Percentiles rank a stretch among this genome's conserved stretches.
Evolutionary conservation across 2,888 invertebrate genomes (phyloP).

Genomic region (Agrochola circellaris): DNA sequence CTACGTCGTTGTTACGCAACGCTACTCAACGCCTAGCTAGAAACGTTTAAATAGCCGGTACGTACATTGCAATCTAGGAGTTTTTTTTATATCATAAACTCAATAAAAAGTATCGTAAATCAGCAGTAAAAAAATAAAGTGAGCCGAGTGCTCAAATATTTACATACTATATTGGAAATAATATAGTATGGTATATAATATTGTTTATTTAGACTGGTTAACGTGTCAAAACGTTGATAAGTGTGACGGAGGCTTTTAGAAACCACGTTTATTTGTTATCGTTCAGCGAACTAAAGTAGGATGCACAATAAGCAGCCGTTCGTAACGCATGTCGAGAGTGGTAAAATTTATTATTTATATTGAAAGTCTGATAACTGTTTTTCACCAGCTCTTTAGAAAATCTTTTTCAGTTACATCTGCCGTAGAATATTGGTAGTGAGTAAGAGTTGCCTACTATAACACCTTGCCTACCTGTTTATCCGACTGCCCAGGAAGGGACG

Average conservation of each 20-base stretch:
- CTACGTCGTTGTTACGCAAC: background rate
- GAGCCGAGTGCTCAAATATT: conserved; percentile 4
- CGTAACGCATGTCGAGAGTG: background rate
- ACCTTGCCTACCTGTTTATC: background rate
- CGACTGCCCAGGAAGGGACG: background rate
- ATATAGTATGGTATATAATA: conserved; percentile 25
- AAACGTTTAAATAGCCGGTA: too few relatives aligned
- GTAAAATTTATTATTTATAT: background rate
- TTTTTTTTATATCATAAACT: background rate
- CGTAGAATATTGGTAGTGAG: too few relatives aligned
- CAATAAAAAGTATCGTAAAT: too few relatives aligned
- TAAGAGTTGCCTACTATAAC: background rate
- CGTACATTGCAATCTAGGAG: background rate
- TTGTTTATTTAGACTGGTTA: conserved; percentile 19
- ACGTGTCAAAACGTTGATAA: background rate
- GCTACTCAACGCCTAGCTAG: background rate
- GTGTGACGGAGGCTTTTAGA: background rate
- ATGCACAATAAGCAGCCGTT: background rate
- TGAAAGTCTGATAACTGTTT: background rate
- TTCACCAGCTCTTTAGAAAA: background rate
- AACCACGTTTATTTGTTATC: conserved; percentile 5
- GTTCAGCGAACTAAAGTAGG: conserved; percentile 10
- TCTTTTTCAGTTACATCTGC: background rate
- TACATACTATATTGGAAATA: background rate
- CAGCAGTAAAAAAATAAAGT: background rate